Evolutionary conservation across 35 echinoderm and acorn worm species (phyloP), one percentile per base, ranked within the genome.

Genomic region (Lytechinus variegatus): DNA sequence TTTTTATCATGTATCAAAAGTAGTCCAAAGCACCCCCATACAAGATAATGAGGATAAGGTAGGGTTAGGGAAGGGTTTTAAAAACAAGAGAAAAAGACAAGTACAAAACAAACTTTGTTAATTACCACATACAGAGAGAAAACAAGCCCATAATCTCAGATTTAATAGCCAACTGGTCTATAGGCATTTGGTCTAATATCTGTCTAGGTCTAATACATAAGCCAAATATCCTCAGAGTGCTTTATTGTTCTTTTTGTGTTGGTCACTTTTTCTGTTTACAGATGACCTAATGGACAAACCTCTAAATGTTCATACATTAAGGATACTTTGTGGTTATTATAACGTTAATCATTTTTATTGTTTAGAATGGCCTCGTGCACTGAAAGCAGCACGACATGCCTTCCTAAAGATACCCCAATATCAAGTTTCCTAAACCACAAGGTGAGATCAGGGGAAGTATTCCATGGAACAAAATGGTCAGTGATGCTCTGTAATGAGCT

Each of bases 391-490:
- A 79, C 6, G 5, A n/a, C 8, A 79, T 79, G 19, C n/a, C 66
- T 24, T 79, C 66, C 66, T 79, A 79, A 79, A 79, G 66, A 79
- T n/a, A 79, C 19, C 4, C n/a, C 19, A 79, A 79, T n/a, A 79
- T 79, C 66, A 24, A 79, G 66, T 79, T 79, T 79, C 66, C 66
- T 79, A 79, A 79, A 79, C 66, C 66, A 79, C 66, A 79, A 79
- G 57, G 9, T 60, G 57, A 60, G 57, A 60, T 60, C 57, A 60
- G 33, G 33, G 33, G 33, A 44, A 44, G 33, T 44, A 44, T 44
- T 44, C 33, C 33, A 44, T 44, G 33, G 33, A 44, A 44, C 33
- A 44, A 44, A 44, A 44, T 44, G 1, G 2, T 44, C 33, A 44
- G 33, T 44, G 33, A 44, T 44, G 0, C 2, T 44, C 33, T 44